Evolutionary conservation across 2,113 vertebrate species (phyloP).

Genomic region (Callorhinus ursinus): DNA sequence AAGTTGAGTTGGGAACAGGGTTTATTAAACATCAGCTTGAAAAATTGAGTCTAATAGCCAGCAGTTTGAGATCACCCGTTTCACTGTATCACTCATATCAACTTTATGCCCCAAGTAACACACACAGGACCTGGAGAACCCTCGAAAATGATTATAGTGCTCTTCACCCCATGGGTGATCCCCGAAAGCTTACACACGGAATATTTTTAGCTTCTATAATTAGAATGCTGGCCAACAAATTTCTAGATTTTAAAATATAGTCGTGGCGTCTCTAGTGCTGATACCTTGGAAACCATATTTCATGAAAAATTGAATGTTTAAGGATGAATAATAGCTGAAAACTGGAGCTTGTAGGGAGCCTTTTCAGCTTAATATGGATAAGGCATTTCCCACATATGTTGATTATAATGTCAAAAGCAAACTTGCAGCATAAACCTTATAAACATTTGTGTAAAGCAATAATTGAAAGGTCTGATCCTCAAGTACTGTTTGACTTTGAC

Average conservation of each 20-base stretch:
- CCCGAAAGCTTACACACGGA: neutral
- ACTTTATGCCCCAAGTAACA: neutral
- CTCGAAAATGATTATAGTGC: conserved; percentile 39
- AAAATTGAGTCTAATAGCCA: conserved; percentile 52
- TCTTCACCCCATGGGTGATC: neutral
- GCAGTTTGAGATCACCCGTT: conserved; percentile 47
- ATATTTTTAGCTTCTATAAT: conserved; percentile 64
- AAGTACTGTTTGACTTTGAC: neutral
- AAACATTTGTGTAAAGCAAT: neutral
- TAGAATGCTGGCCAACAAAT: conserved; percentile 52
- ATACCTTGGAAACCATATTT: conserved; percentile 62
- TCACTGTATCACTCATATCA: conserved; percentile 33
- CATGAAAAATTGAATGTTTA: neutral
- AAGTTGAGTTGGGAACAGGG: conserved; percentile 1
- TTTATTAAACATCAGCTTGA: conserved; percentile 53
- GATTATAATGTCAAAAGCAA: neutral
- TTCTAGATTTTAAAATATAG: conserved; percentile 54
- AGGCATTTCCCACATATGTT: neutral
- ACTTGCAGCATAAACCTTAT: neutral
- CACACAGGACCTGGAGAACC: neutral
- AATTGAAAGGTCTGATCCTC: conserved; percentile 1
- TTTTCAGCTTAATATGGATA: neutral
- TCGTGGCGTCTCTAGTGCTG: neutral
- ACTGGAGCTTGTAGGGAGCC: neutral
- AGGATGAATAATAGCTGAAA: neutral